phyloP scores from a whole-genome alignment of 2,113 vertebrate genomes.

The Eretmochelys imbricata region DNA sequence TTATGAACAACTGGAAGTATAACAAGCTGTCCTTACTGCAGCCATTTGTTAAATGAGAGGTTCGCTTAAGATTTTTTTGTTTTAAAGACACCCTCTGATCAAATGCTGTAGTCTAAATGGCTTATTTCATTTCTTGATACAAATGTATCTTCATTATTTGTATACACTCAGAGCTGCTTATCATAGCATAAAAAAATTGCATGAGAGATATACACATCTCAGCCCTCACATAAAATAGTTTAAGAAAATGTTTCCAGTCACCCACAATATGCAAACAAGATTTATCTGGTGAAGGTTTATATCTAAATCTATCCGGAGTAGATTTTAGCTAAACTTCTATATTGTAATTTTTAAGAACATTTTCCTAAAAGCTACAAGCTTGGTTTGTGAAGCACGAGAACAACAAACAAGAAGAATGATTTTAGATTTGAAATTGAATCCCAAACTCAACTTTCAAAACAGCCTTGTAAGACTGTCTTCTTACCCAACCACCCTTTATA shows the following conservation, averaged over 20 bases:
- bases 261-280: not conserved
- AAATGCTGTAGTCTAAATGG: not conserved
- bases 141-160: not conserved
- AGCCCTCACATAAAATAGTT: not conserved
- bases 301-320: not conserved
- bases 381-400: rapidly evolving
- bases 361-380: not conserved
- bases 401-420: not conserved
- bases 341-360: not conserved
- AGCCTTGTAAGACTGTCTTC: not conserved
- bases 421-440: not conserved
- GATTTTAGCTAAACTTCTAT: not conserved
- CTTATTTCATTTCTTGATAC: not conserved
- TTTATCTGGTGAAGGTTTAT: not conserved
- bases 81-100: not conserved
- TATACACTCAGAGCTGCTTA: not conserved
- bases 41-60: not conserved
- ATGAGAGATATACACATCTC: rapidly evolving
- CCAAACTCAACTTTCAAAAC: slow-evolving; percentile 4
- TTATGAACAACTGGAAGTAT: not conserved
- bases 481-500: not conserved
- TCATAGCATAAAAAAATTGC: not conserved
- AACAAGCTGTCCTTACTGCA: not conserved
- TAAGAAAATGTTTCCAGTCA: not conserved
- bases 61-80: not conserved